Evolutionary conservation across 2,888 invertebrate genomes (phyloP).

Genomic region (Oasisia sp.): DNA sequence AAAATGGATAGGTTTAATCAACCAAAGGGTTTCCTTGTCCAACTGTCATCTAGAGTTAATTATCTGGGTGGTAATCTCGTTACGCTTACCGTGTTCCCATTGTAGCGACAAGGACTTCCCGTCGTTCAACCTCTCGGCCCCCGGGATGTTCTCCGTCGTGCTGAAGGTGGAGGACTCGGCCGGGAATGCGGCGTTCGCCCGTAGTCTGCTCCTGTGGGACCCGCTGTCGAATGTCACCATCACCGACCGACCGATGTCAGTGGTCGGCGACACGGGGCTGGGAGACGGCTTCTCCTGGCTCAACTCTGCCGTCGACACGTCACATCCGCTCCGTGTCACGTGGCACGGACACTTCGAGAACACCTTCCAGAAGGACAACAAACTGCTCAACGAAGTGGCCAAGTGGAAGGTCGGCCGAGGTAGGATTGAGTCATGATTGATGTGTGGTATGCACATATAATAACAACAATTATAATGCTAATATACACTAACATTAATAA

Average conservation of each 20-base stretch:
- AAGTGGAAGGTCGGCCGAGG: neutral
- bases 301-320: neutral
- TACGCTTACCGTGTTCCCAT: neutral
- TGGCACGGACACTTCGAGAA: conserved; percentile 20
- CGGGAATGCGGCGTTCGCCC: neutral
- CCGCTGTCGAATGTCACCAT: neutral
- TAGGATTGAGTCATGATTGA: neutral
- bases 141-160: neutral
- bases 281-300: neutral
- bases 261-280: neutral
- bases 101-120: neutral
- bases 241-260: conserved; percentile 5
- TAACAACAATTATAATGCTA: too few relatives aligned
- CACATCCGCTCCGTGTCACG: neutral
- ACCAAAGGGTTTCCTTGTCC: too few relatives aligned
- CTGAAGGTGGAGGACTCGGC: neutral
- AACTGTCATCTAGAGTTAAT: too few relatives aligned
- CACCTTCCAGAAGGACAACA: neutral
- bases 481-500: too few relatives aligned
- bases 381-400: neutral
- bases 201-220: conserved; percentile 6
- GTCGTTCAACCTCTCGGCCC: neutral
- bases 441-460: neutral
- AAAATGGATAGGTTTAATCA: too few relatives aligned
- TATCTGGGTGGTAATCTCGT: too few relatives aligned